Base-by-base conservation (phyloP, 2,113 vertebrate species). In the Paratilapia polleni region DNA sequence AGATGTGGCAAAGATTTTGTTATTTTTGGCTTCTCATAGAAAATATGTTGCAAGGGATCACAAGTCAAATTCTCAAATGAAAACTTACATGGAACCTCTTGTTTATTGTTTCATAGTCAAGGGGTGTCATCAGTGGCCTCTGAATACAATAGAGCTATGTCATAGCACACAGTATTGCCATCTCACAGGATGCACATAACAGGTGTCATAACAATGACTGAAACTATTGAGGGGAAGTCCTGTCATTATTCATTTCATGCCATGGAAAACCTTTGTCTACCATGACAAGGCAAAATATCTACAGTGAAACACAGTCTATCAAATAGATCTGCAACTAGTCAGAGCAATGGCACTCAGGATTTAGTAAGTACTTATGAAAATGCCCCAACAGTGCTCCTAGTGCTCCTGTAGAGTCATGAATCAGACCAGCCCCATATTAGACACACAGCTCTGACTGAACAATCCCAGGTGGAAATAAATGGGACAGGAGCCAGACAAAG, bases 201-300 rank as follows among this genome's bases (percentile, higher is more conserved):
- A n/a, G 2, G 43, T 14, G 14, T 47, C 13, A 15, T 17, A 15
- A 26, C 4, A 8, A 28, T 49, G 43, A 49, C 6, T 15, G 6
- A 28, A 19, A 70, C 24, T 6, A 70, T 5, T 17, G 17, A 10
- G 14, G 64, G 22, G 11, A 4, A 41, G n/a, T 2, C 47, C 26
- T 49, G 1, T 8, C 2, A 49, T 28, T 9, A 28, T 49, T 41
- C 13, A 47, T 4, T 47, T 68, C 8, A 5, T 24, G 63, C 6
- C 13, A 2, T 24, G 8, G 20, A 43, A 31, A 7, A 8, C 13
- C 43, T 47, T 47, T 5, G 1, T 15, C 64, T 17, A 28, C 11
- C 22, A 43, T 1, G 64, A 19, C 26, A 0, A 0, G 15, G 22
- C 10, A 68, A 5, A 68, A 68, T 36, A 0, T 47, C 41, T 49